phyloP scores from a whole-genome alignment of 2,113 vertebrate species.

The Malurus alboscapulatus region DNA sequence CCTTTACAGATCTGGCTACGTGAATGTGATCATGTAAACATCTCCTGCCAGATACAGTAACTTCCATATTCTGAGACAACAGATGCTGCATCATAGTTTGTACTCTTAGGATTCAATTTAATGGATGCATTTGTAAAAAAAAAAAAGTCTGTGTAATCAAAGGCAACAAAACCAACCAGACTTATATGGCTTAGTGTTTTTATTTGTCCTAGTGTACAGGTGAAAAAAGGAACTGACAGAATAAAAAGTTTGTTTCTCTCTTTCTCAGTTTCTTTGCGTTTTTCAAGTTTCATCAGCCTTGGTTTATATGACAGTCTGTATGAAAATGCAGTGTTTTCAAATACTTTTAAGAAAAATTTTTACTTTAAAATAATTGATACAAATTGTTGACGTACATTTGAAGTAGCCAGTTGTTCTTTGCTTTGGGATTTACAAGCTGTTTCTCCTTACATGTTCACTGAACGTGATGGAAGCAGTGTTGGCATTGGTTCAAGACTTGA shows the following conservation, averaged over 20 bases:
- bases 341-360: background rate
- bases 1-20: background rate
- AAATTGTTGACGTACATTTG: background rate
- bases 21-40: background rate
- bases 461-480: background rate
- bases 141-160: background rate
- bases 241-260: slow-evolving; percentile 5
- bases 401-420: background rate
- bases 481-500: background rate
- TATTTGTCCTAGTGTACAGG: slow-evolving; percentile 6
- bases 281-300: background rate
- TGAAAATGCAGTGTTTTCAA: background rate
- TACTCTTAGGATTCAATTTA: background rate
- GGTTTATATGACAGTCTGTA: background rate
- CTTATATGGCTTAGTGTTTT: background rate
- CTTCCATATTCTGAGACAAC: background rate
- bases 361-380: background rate
- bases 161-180: background rate
- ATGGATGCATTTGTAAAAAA: background rate
- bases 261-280: background rate
- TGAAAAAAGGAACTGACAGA: background rate
- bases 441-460: background rate
- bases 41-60: background rate
- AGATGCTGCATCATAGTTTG: background rate
- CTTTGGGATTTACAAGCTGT: background rate